Evolutionary conservation across 2,113 vertebrate genomes (phyloP).

Genomic region (Camelus dromedarius): DNA sequence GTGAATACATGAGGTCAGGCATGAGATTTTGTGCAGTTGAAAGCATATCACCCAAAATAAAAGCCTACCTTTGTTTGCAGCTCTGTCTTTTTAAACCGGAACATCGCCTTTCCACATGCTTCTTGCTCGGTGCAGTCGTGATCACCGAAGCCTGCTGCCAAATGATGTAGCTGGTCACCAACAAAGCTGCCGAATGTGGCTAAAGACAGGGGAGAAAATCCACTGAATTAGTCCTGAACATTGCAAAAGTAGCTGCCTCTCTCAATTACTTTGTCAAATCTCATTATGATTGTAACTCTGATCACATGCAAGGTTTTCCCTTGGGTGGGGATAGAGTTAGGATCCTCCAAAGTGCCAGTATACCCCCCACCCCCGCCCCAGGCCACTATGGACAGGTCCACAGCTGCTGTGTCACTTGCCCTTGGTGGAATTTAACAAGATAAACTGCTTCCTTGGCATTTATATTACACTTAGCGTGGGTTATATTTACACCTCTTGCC

Average conservation of each 20-base stretch:
- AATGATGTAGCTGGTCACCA: conserved; percentile 11
- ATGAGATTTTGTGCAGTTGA: not conserved
- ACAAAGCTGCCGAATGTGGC: conserved; percentile 28
- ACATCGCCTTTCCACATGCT: not conserved
- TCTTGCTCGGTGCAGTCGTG: not conserved
- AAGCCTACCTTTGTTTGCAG: conserved; percentile 60
- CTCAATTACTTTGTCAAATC: conserved; percentile 73
- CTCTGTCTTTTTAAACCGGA: conserved; percentile 52
- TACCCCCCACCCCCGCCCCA: not conserved
- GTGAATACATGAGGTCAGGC: not conserved
- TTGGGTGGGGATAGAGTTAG: conserved; percentile 20
- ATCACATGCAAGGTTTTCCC: conserved; percentile 79
- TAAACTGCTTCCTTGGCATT: conserved; percentile 19
- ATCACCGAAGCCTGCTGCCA: conserved; percentile 40
- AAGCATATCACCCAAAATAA: not conserved
- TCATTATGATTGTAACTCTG: conserved; percentile 57
- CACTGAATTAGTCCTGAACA: conserved; percentile 14
- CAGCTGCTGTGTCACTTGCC: not conserved
- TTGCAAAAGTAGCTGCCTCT: conserved; percentile 51
- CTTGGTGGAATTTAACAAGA: conserved; percentile 33
- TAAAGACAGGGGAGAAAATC: conserved; percentile 14
- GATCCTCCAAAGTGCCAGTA: not conserved
- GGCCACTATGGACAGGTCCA: not conserved
- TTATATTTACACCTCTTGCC: conserved; percentile 34
- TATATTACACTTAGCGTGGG: conserved; percentile 22